Conservation (phyloP, 2,888 invertebrate genomes). For the Trachelus iudaicus region DNA sequence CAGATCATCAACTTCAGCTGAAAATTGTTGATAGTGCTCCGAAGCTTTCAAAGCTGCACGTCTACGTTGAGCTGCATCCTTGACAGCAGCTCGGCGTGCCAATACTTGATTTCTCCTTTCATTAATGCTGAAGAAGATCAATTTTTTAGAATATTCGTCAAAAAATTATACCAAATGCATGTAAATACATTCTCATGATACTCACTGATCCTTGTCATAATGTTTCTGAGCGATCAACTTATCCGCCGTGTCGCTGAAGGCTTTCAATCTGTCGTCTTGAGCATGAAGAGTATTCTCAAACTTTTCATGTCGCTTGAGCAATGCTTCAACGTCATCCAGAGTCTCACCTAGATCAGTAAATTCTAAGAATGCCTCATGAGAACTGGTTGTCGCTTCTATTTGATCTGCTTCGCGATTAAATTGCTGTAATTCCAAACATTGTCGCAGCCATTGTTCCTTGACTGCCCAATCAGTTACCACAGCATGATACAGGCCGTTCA, state of each 20-base stretch:
- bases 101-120: slow-evolving; percentile 81
- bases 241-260: slow-evolving; percentile 86
- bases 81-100: slow-evolving; percentile 79
- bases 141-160: background rate
- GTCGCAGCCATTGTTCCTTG: slow-evolving; percentile 87
- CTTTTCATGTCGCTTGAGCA: slow-evolving; percentile 92
- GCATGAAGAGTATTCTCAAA: slow-evolving; percentile 92
- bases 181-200: slow-evolving; percentile 30
- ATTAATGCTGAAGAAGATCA: slow-evolving; percentile 69
- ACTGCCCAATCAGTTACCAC: slow-evolving; percentile 81
- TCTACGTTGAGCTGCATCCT: slow-evolving; percentile 79
- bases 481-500: slow-evolving; percentile 81
- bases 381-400: slow-evolving; percentile 93
- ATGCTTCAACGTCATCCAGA: slow-evolving; percentile 90
- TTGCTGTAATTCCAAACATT: slow-evolving; percentile 88
- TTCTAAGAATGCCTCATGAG: slow-evolving; percentile 94
- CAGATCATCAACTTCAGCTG: slow-evolving; percentile 91
- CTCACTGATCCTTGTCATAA: slow-evolving; percentile 82
- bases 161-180: background rate
- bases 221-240: slow-evolving; percentile 82
- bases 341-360: slow-evolving; percentile 88
- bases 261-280: slow-evolving; percentile 90
- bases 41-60: slow-evolving; percentile 83
- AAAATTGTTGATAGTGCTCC: slow-evolving; percentile 91
- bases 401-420: slow-evolving; percentile 97